Evolutionary conservation across 1,140 invertebrate genomes (phyloP).

Genomic region (Drosophila repleta): DNA sequence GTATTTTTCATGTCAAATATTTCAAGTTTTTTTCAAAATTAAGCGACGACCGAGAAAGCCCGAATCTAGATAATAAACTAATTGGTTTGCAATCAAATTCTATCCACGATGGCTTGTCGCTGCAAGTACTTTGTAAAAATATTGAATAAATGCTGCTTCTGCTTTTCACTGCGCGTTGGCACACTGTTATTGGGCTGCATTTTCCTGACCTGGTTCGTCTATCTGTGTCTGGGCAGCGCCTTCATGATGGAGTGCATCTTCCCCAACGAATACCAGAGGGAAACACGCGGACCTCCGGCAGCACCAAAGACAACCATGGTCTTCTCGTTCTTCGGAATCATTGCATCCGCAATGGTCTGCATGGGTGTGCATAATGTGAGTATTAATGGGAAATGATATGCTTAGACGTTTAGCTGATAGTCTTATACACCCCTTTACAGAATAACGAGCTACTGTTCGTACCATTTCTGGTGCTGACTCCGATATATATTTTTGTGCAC

Average conservation of each 20-base stretch:
- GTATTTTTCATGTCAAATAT: not conserved
- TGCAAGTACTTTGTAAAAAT: constrained; percentile 52
- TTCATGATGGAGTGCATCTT: constrained; percentile 73
- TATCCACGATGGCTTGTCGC: constrained; percentile 52
- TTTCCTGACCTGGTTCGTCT: constrained; percentile 64
- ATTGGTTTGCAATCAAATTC: not conserved
- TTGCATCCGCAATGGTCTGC: constrained; percentile 46
- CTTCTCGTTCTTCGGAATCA: constrained; percentile 64
- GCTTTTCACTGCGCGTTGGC: constrained; percentile 44
- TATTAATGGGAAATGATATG: not conserved
- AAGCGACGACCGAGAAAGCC: not conserved
- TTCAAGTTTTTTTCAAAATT: constrained; percentile 5
- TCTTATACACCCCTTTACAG: constrained; percentile 13
- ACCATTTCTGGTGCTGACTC: constrained; percentile 52
- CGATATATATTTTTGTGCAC: constrained; percentile 54
- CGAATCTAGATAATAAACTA: too few species aligned
- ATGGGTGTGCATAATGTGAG: constrained; percentile 67
- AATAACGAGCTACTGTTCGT: constrained; percentile 63
- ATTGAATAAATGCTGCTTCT: constrained; percentile 51
- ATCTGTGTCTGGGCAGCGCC: constrained; percentile 52
- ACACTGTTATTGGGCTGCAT: constrained; percentile 56
- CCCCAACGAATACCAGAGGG: constrained; percentile 53
- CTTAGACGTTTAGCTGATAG: not conserved
- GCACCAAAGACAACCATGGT: constrained; percentile 71
- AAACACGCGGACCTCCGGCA: not conserved